These are phyloP conservation scores for Hucho hucho DNA, from an alignment of 2,113 vertebrate genomes.

Conservation along the genomic window DNA sequence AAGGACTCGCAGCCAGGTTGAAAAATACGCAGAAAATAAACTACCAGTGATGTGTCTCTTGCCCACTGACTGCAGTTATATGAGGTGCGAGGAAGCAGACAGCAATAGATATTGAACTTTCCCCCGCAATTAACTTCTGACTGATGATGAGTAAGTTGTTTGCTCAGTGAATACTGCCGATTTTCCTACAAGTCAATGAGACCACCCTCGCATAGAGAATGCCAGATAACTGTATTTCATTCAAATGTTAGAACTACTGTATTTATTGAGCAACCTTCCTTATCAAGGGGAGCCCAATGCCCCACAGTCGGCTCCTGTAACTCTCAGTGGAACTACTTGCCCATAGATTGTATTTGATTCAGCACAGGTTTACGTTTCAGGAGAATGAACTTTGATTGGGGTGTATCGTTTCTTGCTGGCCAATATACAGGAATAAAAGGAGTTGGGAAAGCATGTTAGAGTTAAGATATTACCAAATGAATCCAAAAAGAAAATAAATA, in stretches of 20 bases:
- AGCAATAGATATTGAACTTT: conserved; percentile 19
- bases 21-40: background rate
- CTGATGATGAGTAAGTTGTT: conserved; percentile 11
- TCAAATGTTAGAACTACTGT: conserved; percentile 27
- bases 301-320: too few species aligned
- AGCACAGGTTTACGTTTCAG: too few species aligned
- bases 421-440: too few species aligned
- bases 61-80: background rate
- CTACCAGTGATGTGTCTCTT: too few species aligned
- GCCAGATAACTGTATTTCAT: conserved; percentile 21
- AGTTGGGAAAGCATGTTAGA: too few species aligned
- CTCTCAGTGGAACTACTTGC: too few species aligned
- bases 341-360: too few species aligned
- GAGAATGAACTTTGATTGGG: too few species aligned
- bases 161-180: background rate
- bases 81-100: background rate
- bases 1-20: background rate
- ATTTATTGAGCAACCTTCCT: background rate
- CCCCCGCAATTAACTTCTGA: conserved; percentile 2
- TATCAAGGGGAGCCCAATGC: too few species aligned
- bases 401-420: too few species aligned
- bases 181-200: conserved; percentile 7
- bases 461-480: too few species aligned
- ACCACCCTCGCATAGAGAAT: background rate
- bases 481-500: too few species aligned